phyloP scores from a whole-genome alignment of 2,888 invertebrate genomes.

The Allolobophora icterica region DNA sequence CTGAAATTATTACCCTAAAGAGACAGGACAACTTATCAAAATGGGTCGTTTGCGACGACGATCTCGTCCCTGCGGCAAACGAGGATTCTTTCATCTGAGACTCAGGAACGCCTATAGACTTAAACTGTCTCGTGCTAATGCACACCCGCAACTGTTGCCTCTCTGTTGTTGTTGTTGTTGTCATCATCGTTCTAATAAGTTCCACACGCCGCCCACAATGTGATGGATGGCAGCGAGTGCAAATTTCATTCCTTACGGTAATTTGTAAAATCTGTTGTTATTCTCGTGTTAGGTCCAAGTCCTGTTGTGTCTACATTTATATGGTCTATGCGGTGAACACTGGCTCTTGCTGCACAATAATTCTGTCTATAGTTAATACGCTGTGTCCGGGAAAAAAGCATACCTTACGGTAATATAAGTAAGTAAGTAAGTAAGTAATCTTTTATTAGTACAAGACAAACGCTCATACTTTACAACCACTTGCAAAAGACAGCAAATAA shows the following conservation, averaged over 20 bases:
- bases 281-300: neutral
- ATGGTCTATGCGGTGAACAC: neutral
- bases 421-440: too few species aligned
- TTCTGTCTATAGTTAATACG: neutral
- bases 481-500: too few species aligned
- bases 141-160: neutral
- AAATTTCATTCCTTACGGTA: neutral
- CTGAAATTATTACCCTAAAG: neutral
- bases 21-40: neutral
- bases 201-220: neutral
- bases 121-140: neutral
- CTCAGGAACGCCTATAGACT: neutral
- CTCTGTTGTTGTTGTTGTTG: neutral
- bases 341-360: neutral
- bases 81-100: neutral
- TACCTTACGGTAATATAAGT: too few species aligned
- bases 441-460: too few species aligned
- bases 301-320: neutral
- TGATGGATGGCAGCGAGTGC: neutral
- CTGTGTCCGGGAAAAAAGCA: too few species aligned
- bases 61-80: neutral
- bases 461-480: too few species aligned
- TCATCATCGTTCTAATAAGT: neutral
- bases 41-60: neutral
- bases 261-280: neutral